These are phyloP conservation scores for Sphenodon punctatus DNA, from an alignment of 2,797 vertebrate genomes.

Conservation along the genomic window DNA sequence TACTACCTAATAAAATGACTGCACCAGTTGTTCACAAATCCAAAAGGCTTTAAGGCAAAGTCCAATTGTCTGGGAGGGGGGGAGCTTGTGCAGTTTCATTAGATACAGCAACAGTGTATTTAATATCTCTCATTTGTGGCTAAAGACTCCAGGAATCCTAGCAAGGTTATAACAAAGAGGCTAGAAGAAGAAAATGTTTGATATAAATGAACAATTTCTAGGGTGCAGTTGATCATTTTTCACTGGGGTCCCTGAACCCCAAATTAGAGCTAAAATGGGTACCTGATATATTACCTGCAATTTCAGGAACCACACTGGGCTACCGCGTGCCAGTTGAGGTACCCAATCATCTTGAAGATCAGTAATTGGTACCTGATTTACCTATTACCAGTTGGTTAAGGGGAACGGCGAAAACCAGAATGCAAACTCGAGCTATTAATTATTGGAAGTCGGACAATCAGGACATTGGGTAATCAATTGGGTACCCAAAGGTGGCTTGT, in stretches of 20 bases:
- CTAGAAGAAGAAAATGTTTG: accelerated
- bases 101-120: neutral
- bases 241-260: neutral
- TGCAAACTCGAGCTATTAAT: too few relatives aligned
- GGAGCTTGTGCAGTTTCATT: neutral
- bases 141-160: neutral
- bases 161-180: neutral
- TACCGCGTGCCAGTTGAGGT: too few relatives aligned
- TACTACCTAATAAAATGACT: neutral
- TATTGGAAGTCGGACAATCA: too few relatives aligned
- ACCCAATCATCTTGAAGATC: too few relatives aligned
- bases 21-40: neutral
- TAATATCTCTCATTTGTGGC: neutral
- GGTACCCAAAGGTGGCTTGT: too few relatives aligned
- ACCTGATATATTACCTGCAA: too few relatives aligned
- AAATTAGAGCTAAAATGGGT: too few relatives aligned
- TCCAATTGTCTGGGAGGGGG: neutral
- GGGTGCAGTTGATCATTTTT: neutral
- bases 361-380: too few relatives aligned
- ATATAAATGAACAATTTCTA: neutral
- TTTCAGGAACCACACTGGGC: too few relatives aligned
- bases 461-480: too few relatives aligned
- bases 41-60: accelerated
- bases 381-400: too few relatives aligned
- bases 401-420: too few relatives aligned